Percentiles rank a stretch among this genome's conserved stretches.
These are phyloP conservation scores for Steatornis caripensis DNA, from an alignment of 2,113 vertebrate genomes.

Conservation along the genomic window DNA sequence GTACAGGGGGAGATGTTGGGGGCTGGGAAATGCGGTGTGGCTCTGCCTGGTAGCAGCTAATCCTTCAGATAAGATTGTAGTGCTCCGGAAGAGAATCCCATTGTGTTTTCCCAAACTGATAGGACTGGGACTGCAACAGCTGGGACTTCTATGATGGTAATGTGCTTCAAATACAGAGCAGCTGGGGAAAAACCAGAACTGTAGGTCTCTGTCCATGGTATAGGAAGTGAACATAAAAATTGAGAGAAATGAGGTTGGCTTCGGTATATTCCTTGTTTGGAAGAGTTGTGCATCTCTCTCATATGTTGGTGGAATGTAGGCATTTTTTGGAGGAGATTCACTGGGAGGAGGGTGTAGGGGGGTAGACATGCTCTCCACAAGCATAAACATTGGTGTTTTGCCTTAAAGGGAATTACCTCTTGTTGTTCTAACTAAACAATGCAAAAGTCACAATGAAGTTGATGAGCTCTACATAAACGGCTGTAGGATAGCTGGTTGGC, in stretches of 20 bases:
- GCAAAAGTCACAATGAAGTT: neutral
- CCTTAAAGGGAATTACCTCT: neutral
- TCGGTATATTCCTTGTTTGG: neutral
- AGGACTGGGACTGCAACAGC: neutral
- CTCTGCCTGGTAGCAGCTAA: too few species aligned
- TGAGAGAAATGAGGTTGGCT: neutral
- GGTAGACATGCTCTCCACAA: neutral
- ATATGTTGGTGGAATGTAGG: slow-evolving; percentile 30
- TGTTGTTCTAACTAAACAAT: neutral
- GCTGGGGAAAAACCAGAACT: neutral
- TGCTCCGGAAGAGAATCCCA: neutral
- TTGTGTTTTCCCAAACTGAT: neutral
- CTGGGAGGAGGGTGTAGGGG: neutral
- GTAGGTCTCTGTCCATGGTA: slow-evolving; percentile 52
- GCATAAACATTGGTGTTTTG: neutral
- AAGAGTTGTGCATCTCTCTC: neutral
- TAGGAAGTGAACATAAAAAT: neutral
- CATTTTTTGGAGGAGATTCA: slow-evolving; percentile 45
- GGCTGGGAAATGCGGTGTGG: too few species aligned
- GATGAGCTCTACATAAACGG: neutral
- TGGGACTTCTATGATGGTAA: neutral
- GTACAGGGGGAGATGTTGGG: neutral
- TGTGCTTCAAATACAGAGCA: neutral
- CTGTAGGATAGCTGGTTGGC: neutral
- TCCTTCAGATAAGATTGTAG: neutral